Base-by-base conservation (phyloP, 2,888 invertebrate genomes). In the Teinopalpus imperialis region DNA sequence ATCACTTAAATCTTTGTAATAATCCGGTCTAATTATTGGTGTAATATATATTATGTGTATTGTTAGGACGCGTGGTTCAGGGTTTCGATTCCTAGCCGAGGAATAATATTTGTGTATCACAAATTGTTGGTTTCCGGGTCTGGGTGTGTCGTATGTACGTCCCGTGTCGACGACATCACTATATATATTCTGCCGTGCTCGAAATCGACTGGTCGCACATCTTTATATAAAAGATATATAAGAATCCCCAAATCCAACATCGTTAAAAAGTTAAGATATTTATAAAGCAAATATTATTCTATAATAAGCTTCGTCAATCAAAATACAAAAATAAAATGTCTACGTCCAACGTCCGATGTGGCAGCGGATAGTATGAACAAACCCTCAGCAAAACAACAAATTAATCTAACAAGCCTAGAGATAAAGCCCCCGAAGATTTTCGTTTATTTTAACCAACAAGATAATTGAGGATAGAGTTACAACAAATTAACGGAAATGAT, bases 321-420 rank as follows among this genome's bases (percentile, higher is more conserved):
- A 12, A 34, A 37, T 7, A 10, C 3, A 20, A 18, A 32, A 31
- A 31, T 20, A 23, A 30, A 40, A 40, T 18, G 10, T 41, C 23
- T 4, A 21, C 23, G 12, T 14, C 26, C 16, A n/a, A 6, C 16
- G 26, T 27, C 37, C 8, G 24, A 26, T 1, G 26, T 3, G 23
- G 18, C 6, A 1, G 24, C 32, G 18, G 40, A 24, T 24, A 31
- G 42, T 32, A 18, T 27, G n/a, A 29, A 43, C 34, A 27, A 27
- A 34, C 43, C 35, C 12, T 13, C 18, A 23, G 26, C 34, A 35
- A 20, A 16, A 26, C 43, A 29, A 35, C 43, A 35, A 43, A 35
- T 35, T 43, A 43, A 34, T 34, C 8, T 32, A 43, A 43, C 43
- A 10, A 37, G 26, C 37, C 26, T 14, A 16, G 27, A 37, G 16